These are phyloP conservation scores for Cathartes aura DNA, from an alignment of 2,113 vertebrate species.

Conservation along the genomic window DNA sequence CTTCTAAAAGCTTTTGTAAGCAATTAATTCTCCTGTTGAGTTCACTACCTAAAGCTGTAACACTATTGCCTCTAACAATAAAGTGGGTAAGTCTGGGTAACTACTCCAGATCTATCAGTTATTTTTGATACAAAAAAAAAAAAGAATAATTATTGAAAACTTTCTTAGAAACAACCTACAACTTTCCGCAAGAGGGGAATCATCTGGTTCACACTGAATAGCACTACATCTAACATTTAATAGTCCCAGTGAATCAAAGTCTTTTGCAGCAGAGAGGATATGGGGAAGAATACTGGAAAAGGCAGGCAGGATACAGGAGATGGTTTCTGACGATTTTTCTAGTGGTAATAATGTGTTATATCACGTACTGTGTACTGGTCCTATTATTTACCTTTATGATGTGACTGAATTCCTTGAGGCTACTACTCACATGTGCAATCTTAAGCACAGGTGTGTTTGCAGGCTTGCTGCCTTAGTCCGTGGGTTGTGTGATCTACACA, in stretches of 20 bases:
- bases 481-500: accelerated
- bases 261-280: not conserved
- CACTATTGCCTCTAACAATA: not conserved
- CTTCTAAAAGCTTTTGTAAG: not conserved
- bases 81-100: not conserved
- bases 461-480: not conserved
- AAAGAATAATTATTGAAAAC: not conserved
- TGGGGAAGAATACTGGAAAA: not conserved
- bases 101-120: not conserved
- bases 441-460: not conserved
- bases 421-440: not conserved
- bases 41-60: not conserved
- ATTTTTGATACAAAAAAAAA: not conserved
- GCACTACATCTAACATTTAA: not conserved
- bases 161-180: not conserved
- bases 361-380: not conserved
- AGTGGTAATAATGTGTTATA: not conserved
- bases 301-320: not conserved
- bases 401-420: not conserved
- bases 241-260: not conserved
- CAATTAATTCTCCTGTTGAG: not conserved
- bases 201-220: accelerated
- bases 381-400: not conserved
- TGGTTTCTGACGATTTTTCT: not conserved
- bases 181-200: not conserved